phyloP scores from a whole-genome alignment of 2,888 invertebrate genomes.

The Capitulum mitella region DNA sequence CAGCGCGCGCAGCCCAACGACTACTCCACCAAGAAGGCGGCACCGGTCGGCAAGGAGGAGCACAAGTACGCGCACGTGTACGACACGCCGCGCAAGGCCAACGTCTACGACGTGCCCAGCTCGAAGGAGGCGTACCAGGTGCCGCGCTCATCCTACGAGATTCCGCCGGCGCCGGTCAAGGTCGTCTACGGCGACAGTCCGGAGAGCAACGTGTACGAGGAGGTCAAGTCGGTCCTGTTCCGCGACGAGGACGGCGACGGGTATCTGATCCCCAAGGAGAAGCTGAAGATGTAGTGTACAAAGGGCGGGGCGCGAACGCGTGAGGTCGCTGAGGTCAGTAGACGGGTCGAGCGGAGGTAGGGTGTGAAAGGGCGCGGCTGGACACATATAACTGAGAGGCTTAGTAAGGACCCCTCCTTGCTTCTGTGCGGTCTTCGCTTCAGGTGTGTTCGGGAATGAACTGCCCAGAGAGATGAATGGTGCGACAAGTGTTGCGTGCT shows the following conservation, averaged over 20 bases:
- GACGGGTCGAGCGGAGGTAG: too few relatives aligned
- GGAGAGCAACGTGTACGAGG: constrained; percentile 7
- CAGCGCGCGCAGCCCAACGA: not conserved
- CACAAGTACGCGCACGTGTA: not conserved
- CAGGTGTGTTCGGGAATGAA: too few relatives aligned
- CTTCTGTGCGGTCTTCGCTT: too few relatives aligned
- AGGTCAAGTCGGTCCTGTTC: not conserved
- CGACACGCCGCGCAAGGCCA: not conserved
- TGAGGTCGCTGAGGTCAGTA: too few relatives aligned
- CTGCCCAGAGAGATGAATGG: too few relatives aligned
- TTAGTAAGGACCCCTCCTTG: too few relatives aligned
- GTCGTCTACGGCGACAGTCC: not conserved
- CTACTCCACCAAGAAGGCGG: not conserved
- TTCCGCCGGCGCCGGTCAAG: not conserved
- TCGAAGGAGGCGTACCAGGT: not conserved
- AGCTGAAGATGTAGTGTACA: not conserved
- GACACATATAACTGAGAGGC: too few relatives aligned
- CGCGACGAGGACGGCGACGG: not conserved
- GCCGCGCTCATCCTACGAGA: not conserved
- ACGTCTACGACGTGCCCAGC: not conserved
- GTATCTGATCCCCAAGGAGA: not conserved
- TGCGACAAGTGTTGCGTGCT: too few relatives aligned
- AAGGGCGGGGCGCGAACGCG: too few relatives aligned
- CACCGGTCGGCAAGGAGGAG: not conserved
- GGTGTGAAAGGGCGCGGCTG: too few relatives aligned